phyloP scores from a whole-genome alignment of 2,113 vertebrate genomes.

The Melanostigma gelatinosum region DNA sequence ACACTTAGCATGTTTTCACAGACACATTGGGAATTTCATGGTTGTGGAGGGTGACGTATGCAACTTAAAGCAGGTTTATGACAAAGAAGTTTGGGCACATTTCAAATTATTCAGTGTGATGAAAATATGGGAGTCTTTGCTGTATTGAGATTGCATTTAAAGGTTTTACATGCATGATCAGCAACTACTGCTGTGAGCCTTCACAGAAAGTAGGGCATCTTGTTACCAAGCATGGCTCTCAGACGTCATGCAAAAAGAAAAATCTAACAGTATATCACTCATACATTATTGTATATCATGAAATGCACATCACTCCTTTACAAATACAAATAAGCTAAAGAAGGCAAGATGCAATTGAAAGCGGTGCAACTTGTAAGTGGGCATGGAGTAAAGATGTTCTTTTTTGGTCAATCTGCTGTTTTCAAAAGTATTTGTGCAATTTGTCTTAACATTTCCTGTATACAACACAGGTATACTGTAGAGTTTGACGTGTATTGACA shows the following conservation, averaged over 20 bases:
- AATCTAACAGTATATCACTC: background rate
- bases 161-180: slow-evolving; percentile 25
- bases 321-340: slow-evolving; percentile 15
- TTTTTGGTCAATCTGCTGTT: background rate
- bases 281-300: background rate
- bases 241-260: slow-evolving; percentile 3
- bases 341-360: slow-evolving; percentile 4
- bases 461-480: background rate
- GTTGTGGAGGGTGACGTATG: slow-evolving; percentile 21
- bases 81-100: slow-evolving; percentile 22
- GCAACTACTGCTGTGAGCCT: slow-evolving; percentile 5
- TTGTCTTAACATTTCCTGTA: slow-evolving; percentile 10
- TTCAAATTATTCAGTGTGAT: slow-evolving; percentile 8
- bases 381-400: background rate
- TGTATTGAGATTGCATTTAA: slow-evolving; percentile 15
- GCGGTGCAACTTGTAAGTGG: background rate
- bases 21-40: slow-evolving; percentile 55
- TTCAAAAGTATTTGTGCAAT: slow-evolving; percentile 12
- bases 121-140: slow-evolving; percentile 17
- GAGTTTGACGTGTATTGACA: slow-evolving; percentile 18
- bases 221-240: slow-evolving; percentile 3
- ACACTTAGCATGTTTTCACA: slow-evolving; percentile 67
- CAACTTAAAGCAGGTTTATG: slow-evolving; percentile 29
- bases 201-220: slow-evolving; percentile 30
- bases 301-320: background rate